Conservation (phyloP, 2,113 vertebrate genomes). For the Reinhardtius hippoglossoides region DNA sequence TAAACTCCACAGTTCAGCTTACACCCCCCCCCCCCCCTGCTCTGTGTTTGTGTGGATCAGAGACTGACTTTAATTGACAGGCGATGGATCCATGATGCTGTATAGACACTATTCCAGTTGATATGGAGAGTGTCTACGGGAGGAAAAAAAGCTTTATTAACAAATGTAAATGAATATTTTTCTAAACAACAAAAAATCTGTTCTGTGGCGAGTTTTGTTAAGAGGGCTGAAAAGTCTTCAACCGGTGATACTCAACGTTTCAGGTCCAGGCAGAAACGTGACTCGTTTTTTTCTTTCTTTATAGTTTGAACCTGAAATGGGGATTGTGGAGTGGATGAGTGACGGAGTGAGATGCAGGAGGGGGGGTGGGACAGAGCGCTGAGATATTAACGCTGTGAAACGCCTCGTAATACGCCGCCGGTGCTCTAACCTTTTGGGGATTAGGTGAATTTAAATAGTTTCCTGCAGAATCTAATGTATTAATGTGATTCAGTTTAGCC, state of each 20-base stretch:
- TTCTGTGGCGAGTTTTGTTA: background rate
- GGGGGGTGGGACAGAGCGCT: background rate
- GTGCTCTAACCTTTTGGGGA: constrained; percentile 4
- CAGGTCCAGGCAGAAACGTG: background rate
- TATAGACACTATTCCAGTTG: background rate
- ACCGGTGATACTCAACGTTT: background rate
- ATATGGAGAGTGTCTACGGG: constrained; percentile 10
- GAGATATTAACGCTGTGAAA: constrained; percentile 46
- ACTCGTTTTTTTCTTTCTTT: background rate
- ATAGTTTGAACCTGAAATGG: background rate
- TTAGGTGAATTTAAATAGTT: background rate
- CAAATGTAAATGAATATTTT: constrained; percentile 39
- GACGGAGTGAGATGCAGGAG: background rate
- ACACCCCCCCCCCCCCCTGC: no score
- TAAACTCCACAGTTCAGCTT: background rate
- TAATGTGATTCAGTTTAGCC: background rate
- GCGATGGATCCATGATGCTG: background rate
- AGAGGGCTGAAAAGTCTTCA: background rate
- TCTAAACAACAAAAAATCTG: constrained; percentile 11
- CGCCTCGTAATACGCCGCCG: background rate
- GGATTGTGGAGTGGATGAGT: background rate
- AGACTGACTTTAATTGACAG: background rate
- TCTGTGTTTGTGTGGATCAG: background rate
- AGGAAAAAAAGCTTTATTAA: constrained; percentile 43
- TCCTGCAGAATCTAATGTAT: constrained; percentile 11